These are phyloP conservation scores for Cerastoderma edule DNA, from an alignment of 2,888 invertebrate species.

Conservation along the genomic window DNA sequence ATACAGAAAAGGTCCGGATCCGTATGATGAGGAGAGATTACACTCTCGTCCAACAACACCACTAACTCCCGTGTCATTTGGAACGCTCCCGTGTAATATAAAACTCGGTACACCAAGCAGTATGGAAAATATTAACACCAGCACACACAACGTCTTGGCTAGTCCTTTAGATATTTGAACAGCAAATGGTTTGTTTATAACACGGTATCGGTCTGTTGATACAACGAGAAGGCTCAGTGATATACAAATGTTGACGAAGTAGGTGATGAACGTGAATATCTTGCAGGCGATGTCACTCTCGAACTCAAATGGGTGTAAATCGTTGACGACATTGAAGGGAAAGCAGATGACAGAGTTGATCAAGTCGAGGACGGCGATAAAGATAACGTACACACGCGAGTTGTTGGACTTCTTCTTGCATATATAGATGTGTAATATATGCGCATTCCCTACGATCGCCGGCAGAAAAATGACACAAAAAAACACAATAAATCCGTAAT, in stretches of 20 bases:
- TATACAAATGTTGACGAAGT: constrained; percentile 9
- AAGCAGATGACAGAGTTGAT: constrained; percentile 4
- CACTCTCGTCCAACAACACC: neutral
- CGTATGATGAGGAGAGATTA: neutral
- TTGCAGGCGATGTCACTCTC: constrained; percentile 5
- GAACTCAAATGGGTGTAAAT: constrained; percentile 11
- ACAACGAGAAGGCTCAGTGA: constrained; percentile 1
- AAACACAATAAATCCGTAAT: constrained; percentile 16
- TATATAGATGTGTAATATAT: constrained; percentile 20
- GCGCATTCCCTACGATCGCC: constrained; percentile 2
- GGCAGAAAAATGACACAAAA: neutral
- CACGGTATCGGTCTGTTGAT: neutral
- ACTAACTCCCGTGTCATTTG: neutral
- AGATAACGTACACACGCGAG: constrained; percentile 14
- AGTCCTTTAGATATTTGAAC: neutral
- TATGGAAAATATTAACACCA: neutral
- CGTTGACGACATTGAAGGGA: constrained; percentile 1
- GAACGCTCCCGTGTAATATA: neutral
- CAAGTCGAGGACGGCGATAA: constrained; percentile 11
- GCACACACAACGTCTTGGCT: neutral
- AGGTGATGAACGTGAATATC: neutral
- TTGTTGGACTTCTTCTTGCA: too few species aligned
- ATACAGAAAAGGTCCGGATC: neutral
- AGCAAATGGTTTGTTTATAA: neutral
- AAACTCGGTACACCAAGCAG: neutral